phyloP scores from a whole-genome alignment of 64 coral and sea anemone species.

The Hydrozoanthus tunicans region DNA sequence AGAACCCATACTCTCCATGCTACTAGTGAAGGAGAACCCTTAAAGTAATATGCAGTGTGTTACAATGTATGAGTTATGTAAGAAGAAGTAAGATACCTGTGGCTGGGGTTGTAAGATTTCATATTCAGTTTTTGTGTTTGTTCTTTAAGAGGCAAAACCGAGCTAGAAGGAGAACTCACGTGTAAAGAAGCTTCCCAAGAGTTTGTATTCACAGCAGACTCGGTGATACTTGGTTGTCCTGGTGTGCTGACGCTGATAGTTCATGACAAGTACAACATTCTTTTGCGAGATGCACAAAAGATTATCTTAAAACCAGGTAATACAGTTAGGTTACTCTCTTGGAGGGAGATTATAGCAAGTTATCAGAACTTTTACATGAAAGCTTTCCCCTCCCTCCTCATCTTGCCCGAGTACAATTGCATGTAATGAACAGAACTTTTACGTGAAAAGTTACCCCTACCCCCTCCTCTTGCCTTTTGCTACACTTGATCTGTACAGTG shows the following conservation, averaged over 20 bases:
- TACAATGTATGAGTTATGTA: too few species aligned
- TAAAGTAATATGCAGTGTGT: too few species aligned
- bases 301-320: slow-evolving; percentile 81
- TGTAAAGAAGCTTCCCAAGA: slow-evolving; percentile 54
- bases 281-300: slow-evolving; percentile 68
- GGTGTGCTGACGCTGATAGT: slow-evolving; percentile 70
- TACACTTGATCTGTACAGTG: too few species aligned
- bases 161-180: slow-evolving; percentile 58
- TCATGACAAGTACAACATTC: slow-evolving; percentile 57
- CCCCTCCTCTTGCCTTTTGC: too few species aligned
- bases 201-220: slow-evolving; percentile 76
- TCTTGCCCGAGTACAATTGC: neutral
- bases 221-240: slow-evolving; percentile 65
- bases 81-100: too few species aligned
- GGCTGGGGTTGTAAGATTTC: neutral
- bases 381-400: too few species aligned
- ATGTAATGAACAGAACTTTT: neutral
- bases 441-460: too few species aligned
- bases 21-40: too few species aligned
- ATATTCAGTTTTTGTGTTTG: neutral
- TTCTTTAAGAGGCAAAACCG: slow-evolving; percentile 6
- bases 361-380: too few species aligned
- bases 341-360: neutral
- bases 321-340: neutral
- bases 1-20: too few species aligned